Percentiles rank a stretch among this genome's conserved stretches.
These are phyloP conservation scores for Cryptotis parvus DNA, from an alignment of 2,113 vertebrate species.

Conservation along the genomic window DNA sequence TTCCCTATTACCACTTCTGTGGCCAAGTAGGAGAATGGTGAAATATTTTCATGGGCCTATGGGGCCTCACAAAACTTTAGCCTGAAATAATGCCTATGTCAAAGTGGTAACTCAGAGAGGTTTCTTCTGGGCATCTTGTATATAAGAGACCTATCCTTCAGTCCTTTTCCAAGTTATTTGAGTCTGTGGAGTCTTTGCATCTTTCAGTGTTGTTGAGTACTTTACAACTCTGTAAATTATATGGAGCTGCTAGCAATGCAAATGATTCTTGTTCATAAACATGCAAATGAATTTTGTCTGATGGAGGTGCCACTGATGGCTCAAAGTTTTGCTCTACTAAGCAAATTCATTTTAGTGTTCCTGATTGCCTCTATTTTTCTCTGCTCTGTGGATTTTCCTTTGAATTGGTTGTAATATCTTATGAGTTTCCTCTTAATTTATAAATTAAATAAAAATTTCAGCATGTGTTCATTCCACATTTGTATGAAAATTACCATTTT, in stretches of 20 bases:
- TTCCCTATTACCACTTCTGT: neutral
- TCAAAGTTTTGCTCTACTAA: slow-evolving; percentile 61
- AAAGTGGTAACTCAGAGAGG: neutral
- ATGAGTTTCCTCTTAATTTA: slow-evolving; percentile 17
- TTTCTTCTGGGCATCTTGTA: neutral
- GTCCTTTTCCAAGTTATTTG: neutral
- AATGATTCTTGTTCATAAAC: slow-evolving; percentile 65
- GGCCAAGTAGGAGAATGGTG: neutral
- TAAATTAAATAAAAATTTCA: slow-evolving; percentile 54
- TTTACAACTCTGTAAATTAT: slow-evolving; percentile 53
- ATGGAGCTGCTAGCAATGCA: slow-evolving; percentile 48
- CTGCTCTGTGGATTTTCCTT: slow-evolving; percentile 37
- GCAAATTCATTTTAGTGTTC: slow-evolving; percentile 61
- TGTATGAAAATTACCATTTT: slow-evolving; percentile 50
- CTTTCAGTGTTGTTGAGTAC: slow-evolving; percentile 16
- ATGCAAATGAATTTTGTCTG: slow-evolving; percentile 67
- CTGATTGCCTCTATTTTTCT: slow-evolving; percentile 28
- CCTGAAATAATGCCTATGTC: neutral
- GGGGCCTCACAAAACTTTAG: neutral
- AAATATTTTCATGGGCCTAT: neutral
- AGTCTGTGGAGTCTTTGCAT: neutral
- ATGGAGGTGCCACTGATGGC: slow-evolving; percentile 25
- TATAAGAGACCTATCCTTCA: neutral
- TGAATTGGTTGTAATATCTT: slow-evolving; percentile 52
- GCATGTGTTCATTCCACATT: slow-evolving; percentile 38